Conservation (phyloP, 2,113 vertebrate species). For the Pituophis catenifer region DNA sequence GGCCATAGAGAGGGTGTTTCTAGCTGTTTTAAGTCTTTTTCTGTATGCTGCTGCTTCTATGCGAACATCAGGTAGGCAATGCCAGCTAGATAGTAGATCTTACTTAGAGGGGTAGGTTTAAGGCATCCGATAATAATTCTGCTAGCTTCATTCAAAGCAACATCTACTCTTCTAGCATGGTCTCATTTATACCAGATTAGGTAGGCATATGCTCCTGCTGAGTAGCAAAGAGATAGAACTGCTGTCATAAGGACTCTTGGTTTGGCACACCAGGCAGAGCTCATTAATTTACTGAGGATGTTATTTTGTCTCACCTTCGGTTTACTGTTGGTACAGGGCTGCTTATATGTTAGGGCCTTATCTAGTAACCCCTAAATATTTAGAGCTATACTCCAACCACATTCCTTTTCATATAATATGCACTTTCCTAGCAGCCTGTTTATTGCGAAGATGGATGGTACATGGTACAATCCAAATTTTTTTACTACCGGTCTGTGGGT, state of each 20-base stretch:
- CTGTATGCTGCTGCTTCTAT: background rate
- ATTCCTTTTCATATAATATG: background rate
- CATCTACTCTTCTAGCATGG: background rate
- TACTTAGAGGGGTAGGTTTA: background rate
- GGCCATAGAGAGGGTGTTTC: too few relatives aligned
- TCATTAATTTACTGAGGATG: too few relatives aligned
- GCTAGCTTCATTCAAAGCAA: background rate
- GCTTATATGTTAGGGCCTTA: background rate
- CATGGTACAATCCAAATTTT: too few relatives aligned
- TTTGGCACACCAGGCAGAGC: background rate
- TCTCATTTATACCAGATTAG: background rate
- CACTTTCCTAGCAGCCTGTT: background rate
- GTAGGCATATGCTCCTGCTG: background rate
- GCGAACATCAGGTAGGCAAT: background rate
- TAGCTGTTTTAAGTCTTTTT: background rate
- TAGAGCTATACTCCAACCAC: too few relatives aligned
- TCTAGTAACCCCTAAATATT: background rate
- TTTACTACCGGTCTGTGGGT: too few relatives aligned
- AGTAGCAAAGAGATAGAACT: background rate
- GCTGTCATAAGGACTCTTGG: background rate
- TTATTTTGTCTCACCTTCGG: background rate
- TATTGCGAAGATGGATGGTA: background rate
- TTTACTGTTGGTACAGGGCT: background rate
- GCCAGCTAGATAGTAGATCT: background rate
- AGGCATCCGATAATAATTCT: background rate